Base-by-base conservation (phyloP, 2,797 vertebrate species). In the Potorous gilbertii region DNA sequence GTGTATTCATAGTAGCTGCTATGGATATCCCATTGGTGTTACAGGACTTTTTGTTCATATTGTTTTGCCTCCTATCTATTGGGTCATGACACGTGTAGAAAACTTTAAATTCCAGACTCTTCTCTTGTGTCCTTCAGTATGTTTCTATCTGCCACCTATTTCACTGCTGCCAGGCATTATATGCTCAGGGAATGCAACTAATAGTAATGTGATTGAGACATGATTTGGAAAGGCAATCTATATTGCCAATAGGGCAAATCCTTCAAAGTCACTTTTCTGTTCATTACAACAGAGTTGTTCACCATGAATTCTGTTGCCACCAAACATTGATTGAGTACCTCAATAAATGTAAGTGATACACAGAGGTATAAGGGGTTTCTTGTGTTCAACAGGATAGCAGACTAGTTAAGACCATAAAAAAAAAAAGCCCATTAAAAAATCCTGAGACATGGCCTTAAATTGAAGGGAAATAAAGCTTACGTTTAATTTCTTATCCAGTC, bases 401-500 rank as follows among this genome's bases (percentile, higher is more conserved):
- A 18, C n/a, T 74, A 40, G 66, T 87, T 87, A 24, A 3, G 21
- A 87, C 40, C 74, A 87, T 87, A 50, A 87, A 87, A 87, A 50
- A 81, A 81, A 87, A 27, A 24, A 50, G 40, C 40, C 10, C 8
- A 50, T 27, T 29, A 57, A 56, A 55, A 29, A 87, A 10, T 12
- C 9, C 24, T 8, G 50, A 87, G 40, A 81, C 21, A 46, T 87
- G 74, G 24, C 16, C 74, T 87, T 50, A 46, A 87, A 87, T 46
- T 27, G 24, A 87, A 87, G 74, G 40, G 24, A 87, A 50, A 87
- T 87, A 87, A 87, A 27, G 21, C 21, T 50, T 50, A 11, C 56
- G 91, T 95, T 91, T 34, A 50, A 1, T 31, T 95, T 93, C 11
- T 55, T 94, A 55, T 54, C 93, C 89, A 96, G 27, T 21, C 92